Evolutionary conservation across 2,888 invertebrate species (phyloP).

Genomic region (Thera obeliscata): DNA sequence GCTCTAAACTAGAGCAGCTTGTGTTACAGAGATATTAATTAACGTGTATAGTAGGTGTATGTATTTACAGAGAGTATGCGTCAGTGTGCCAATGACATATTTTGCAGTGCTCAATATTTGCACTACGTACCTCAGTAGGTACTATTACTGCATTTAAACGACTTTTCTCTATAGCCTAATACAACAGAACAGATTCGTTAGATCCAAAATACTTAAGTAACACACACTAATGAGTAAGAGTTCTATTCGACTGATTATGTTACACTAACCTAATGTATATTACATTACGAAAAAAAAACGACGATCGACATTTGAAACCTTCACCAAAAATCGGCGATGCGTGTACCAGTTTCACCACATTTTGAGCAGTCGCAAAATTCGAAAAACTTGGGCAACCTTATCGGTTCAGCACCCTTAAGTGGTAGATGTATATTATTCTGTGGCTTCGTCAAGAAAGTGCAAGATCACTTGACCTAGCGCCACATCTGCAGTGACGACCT

Average conservation of each 20-base stretch:
- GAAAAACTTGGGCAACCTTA: neutral
- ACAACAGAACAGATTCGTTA: too few relatives aligned
- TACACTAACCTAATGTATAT: too few relatives aligned
- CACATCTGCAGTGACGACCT: constrained; percentile 30
- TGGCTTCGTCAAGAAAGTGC: constrained; percentile 23
- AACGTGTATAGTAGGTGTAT: constrained; percentile 10
- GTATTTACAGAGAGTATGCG: constrained; percentile 6
- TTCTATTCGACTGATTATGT: too few relatives aligned
- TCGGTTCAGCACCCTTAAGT: neutral
- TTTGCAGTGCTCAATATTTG: constrained; percentile 10
- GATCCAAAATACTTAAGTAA: too few relatives aligned
- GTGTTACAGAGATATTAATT: constrained; percentile 26
- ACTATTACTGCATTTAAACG: too few relatives aligned
- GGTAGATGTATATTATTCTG: neutral
- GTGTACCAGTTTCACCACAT: constrained; percentile 5
- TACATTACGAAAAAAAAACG: neutral
- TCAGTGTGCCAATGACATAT: constrained; percentile 17
- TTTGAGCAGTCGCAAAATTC: neutral
- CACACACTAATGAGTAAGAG: too few relatives aligned
- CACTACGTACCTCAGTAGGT: constrained; percentile 1
- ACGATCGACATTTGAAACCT: neutral
- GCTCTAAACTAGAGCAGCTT: constrained; percentile 22
- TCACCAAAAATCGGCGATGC: constrained; percentile 4
- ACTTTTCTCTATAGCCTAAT: too few relatives aligned
- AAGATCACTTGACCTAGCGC: constrained; percentile 32